Base-by-base conservation (phyloP, 1,140 invertebrate genomes). In the Drosophila mayri region DNA sequence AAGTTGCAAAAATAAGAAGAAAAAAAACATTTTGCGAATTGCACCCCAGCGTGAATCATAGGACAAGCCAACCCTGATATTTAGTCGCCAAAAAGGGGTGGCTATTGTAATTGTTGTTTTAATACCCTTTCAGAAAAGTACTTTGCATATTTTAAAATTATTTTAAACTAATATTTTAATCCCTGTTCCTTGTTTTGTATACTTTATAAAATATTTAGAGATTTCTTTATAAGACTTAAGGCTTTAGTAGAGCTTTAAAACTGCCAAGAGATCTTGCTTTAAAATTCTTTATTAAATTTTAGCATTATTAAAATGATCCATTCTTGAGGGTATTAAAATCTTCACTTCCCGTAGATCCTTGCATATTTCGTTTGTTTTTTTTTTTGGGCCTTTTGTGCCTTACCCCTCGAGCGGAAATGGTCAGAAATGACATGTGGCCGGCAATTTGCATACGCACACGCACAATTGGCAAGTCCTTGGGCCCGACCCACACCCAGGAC, bases 371-470 rank as follows among this genome's bases (percentile, higher is more conserved):
- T 40, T 44, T 65, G 32, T 72, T 83, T 49, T 64, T 49, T 64
- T 68, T 73, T 60, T 61, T 63, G 14, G 18, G 37, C 50, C 67
- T 46, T 57, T 81, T 87, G 46, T 47, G 76, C 43, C 43, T 71
- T 62, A 43, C 32, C 52, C 52, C 60, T 84, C 43, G 61, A 60
- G 66, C 80, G 85, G 84, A 87, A 88, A 81, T 90, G 84, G 84
- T 87, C 84, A 87, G 79, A 79, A 83, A 87, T 84, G 84, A 90
- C 84, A 90, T 87, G 84, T 87, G 84, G 84, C 85, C 63, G 54
- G 76, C 32, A 73, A 90, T 90, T 90, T 90, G 86, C 86, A 90
- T 90, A 85, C 86, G 86, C 72, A 75, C 71, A 75, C 73, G 71
- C 84, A 90, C 64, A 73, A 84, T 76, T 88, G 72, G 54, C 37